Base-by-base conservation (phyloP, 1,140 invertebrate species). In the Nasonia giraulti region DNA sequence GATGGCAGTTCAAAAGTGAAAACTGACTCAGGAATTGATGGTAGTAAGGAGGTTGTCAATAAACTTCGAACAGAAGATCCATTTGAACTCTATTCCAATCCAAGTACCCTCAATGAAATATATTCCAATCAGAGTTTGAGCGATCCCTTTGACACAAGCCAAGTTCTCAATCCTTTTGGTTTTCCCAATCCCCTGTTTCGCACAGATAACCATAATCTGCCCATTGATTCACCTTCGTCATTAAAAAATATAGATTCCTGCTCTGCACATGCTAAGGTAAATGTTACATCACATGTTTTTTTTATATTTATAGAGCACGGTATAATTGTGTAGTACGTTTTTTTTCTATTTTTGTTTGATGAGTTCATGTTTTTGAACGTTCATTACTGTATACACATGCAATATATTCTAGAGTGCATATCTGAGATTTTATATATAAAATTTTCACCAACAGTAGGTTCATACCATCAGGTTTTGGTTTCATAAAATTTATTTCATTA, bases 71-170 rank as follows among this genome's bases (percentile, higher is more conserved):
- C 62, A 0, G 55, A 85, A 40, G 37, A 83, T 86, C 83, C 85
- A 37, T 86, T 86, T 33, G 85, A 83, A 14, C n/a, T 83, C 0
- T 86, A 82, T 14, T 73, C 66, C 0, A 73, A 82, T 66, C 68
- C 80, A 23, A 68, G n/a, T n/a, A 69, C 40, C 1, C 20, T 85
- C 7, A 85, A 76, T 31, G 44, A 80, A 1, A 71, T 68, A 68
- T 71, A 69, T 68, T 6, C 14, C 7, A 73, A 83, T 31, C 44
- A 76, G 27, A 75, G 66, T 82, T 40, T 82, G 33, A 85, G 82
- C 37, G 91, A 92, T 88, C 91, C 91, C 31, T 91, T 92, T 44
- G 91, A 91, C 66, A 92, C 91, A 2, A 91, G 90, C 82, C 88
- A 86, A 86, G 86, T 90, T 10, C 84, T 90, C 14, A 90, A 85